A percentile compares a stretch with the other conserved stretches of the same genome.
These are phyloP conservation scores for Asobara japonica DNA, from an alignment of 1,140 invertebrate genomes.

Conservation along the genomic window DNA sequence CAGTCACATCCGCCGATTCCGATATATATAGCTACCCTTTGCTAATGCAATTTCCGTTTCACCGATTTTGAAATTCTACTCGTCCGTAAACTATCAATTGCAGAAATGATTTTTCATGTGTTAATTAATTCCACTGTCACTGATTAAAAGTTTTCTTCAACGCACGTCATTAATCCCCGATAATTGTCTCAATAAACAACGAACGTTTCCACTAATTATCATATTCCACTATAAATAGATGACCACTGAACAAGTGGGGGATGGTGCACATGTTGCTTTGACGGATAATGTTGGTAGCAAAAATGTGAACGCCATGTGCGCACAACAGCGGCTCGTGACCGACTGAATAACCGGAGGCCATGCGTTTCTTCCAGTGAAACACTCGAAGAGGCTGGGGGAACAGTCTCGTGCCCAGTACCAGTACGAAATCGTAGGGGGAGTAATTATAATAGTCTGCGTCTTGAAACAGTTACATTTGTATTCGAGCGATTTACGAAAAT, in stretches of 20 bases:
- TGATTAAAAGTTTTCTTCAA: too few species aligned
- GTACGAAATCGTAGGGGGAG: background rate
- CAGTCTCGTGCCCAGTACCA: background rate
- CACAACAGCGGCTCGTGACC: constrained; percentile 32
- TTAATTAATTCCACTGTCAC: background rate
- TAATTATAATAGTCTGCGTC: background rate
- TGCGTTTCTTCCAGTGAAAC: constrained; percentile 14
- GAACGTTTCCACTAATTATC: background rate
- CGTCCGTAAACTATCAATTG: background rate
- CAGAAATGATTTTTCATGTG: too few species aligned
- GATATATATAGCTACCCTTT: too few species aligned
- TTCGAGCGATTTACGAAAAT: background rate
- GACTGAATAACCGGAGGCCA: constrained; percentile 26
- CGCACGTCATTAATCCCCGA: too few species aligned
- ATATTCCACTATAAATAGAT: background rate
- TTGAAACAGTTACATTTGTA: background rate
- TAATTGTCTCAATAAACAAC: too few species aligned
- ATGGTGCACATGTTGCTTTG: background rate
- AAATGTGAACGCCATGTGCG: background rate
- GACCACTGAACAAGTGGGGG: background rate
- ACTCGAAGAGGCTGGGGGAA: background rate
- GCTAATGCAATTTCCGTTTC: too few species aligned
- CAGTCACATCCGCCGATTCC: too few species aligned
- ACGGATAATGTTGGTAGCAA: background rate
- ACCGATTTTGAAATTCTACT: too few species aligned